These are phyloP conservation scores for Drosophila elegans DNA, from an alignment of 1,140 invertebrate species.

Conservation along the genomic window DNA sequence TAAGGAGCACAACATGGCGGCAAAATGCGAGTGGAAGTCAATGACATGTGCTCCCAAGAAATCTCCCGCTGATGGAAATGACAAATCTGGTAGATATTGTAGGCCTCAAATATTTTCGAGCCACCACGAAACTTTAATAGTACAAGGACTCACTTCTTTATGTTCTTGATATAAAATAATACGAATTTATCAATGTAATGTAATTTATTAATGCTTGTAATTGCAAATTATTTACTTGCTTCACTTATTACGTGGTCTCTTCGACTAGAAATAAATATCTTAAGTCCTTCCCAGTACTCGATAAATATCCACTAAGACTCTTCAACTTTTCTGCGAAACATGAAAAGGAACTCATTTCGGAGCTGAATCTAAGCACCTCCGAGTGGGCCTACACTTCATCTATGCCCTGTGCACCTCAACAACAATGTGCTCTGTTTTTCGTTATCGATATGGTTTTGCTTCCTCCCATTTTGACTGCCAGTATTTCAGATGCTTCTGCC, in stretches of 20 bases:
- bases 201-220: no score
- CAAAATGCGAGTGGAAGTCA: conserved; percentile 35
- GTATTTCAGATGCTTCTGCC: conserved; percentile 31
- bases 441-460: conserved; percentile 31
- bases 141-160: background rate
- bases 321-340: conserved; percentile 24
- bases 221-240: no score
- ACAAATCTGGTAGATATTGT: conserved; percentile 31
- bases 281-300: no score
- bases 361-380: background rate
- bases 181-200: no score
- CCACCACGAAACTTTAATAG: background rate
- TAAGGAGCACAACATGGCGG: conserved; percentile 65
- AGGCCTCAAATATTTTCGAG: conserved; percentile 14
- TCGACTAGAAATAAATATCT: no score
- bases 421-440: conserved; percentile 4
- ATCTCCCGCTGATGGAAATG: conserved; percentile 36
- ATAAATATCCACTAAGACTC: background rate
- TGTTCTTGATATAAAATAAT: no score
- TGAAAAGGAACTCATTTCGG: conserved; percentile 19
- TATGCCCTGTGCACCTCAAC: background rate
- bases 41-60: conserved; percentile 43
- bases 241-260: no score
- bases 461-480: conserved; percentile 2
- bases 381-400: conserved; percentile 6